Evolutionary conservation across 2,888 invertebrate species (phyloP), one percentile per base, ranked within the genome.

Genomic region (Patella depressa): DNA sequence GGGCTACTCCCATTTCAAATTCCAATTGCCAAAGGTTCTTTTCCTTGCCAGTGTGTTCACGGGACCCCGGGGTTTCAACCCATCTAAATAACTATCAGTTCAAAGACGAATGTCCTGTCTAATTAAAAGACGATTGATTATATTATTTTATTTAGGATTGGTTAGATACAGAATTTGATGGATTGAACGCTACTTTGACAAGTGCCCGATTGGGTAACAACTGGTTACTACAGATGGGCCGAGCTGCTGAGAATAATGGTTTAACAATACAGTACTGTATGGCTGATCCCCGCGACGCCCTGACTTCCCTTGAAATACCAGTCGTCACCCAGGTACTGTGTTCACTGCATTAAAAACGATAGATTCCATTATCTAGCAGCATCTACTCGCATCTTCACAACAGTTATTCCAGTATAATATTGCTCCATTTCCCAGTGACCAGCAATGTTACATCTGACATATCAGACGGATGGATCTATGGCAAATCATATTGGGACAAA

Each of bases 191-290:
- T 7, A 78, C 87, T 2, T 79, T 82, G 55, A 77, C 81, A 7
- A 83, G 87, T 71, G 72, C 89, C 7, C 69, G 74, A 53, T 77
- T 88, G 11, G 90, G 87, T 5, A 74, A 79, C 17, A 74, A 75
- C 3, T 90, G 90, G 90, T 78, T 90, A 57, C 78, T 55, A 24
- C 83, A 86, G 79, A 90, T 90, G 89, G 89, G 86, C 0, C 76
- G 77, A 14, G 89, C 87, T 7, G 89, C 90, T 2, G 59, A 77
- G 45, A 80, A 83, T 17, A 75, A 79, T 12, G 84, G 83, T 9
- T 77, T 90, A 12, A 85, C 82, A 55, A 85, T 90, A 14, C 90
- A 90, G 84, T 90, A 90, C 78, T 90, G 89, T 78, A 90, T 89
- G 89, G 83, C 89, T 2, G 80, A 86, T 17, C 76, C 87, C 0